A percentile compares a stretch with the other conserved stretches of the same genome.
These are phyloP conservation scores for Dendrocopos noguchii DNA, from an alignment of 2,113 vertebrate genomes.

Conservation along the genomic window DNA sequence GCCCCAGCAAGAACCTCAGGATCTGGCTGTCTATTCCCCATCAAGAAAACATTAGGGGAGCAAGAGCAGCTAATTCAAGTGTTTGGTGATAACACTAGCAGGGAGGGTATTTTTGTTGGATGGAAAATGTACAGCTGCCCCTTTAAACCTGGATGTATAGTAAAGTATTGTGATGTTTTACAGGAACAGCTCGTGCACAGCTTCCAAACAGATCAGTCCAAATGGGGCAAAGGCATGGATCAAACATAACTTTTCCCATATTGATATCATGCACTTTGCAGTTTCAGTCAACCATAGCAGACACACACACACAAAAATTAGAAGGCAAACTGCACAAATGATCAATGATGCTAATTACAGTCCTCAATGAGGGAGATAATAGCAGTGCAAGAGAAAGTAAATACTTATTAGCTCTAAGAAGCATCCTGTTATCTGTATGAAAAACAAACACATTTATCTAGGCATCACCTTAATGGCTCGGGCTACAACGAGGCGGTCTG, in stretches of 20 bases:
- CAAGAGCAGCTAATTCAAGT: not conserved
- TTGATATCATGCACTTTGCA: not conserved
- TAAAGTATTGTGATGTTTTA: not conserved
- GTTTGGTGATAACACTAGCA: not conserved
- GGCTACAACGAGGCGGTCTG: not conserved
- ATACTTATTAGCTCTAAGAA: conserved; percentile 41
- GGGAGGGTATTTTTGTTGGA: not conserved
- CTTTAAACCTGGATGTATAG: not conserved
- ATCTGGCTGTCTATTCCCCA: not conserved
- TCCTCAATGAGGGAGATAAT: conserved; percentile 30
- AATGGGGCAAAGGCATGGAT: not conserved
- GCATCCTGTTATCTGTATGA: conserved; percentile 49
- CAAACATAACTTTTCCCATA: not conserved
- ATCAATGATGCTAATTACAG: conserved; percentile 41
- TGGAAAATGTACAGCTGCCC: not conserved
- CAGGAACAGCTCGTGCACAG: not conserved
- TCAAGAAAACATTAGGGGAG: not conserved
- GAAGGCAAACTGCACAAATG: not conserved
- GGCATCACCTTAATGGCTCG: conserved; percentile 22
- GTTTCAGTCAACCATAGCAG: not conserved
- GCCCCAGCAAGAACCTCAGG: not conserved
- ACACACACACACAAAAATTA: not conserved
- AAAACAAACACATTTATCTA: conserved; percentile 54
- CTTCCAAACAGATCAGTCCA: not conserved
- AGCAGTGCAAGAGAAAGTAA: conserved; percentile 34